phyloP scores from a whole-genome alignment of 1,140 invertebrate genomes.

The Papilio polytes region DNA sequence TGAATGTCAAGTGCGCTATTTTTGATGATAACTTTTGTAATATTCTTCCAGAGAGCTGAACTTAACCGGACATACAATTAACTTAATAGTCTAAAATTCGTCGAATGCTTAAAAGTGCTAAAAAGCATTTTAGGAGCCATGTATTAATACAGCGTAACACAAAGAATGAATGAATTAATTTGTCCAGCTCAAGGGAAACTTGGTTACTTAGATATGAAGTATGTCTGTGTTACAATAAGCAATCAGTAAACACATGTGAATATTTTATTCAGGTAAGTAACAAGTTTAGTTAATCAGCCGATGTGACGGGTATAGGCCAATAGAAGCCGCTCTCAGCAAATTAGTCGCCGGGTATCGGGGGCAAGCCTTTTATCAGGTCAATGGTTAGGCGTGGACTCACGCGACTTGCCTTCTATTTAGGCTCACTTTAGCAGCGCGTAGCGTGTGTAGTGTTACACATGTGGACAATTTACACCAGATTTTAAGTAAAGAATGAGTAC shows the following conservation, averaged over 20 bases:
- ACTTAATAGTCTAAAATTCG: too few species aligned
- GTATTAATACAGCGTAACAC: too few species aligned
- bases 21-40: not conserved
- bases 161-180: not conserved
- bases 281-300: slow-evolving; percentile 38
- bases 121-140: not conserved
- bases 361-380: slow-evolving; percentile 66
- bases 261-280: slow-evolving; percentile 17
- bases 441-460: not conserved
- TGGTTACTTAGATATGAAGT: too few species aligned
- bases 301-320: not conserved
- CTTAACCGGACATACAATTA: not conserved
- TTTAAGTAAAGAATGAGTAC: not conserved
- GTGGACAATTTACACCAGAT: not conserved
- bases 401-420: slow-evolving; percentile 47
- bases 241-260: slow-evolving; percentile 5
- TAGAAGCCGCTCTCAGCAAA: slow-evolving; percentile 50
- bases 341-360: slow-evolving; percentile 48
- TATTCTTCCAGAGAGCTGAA: not conserved
- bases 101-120: too few species aligned
- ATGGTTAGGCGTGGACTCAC: slow-evolving; percentile 59
- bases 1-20: slow-evolving; percentile 15
- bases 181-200: not conserved
- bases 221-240: not conserved
- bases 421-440: not conserved